Conservation (phyloP, 1,140 invertebrate genomes). For the Teleogryllus occipitalis region DNA sequence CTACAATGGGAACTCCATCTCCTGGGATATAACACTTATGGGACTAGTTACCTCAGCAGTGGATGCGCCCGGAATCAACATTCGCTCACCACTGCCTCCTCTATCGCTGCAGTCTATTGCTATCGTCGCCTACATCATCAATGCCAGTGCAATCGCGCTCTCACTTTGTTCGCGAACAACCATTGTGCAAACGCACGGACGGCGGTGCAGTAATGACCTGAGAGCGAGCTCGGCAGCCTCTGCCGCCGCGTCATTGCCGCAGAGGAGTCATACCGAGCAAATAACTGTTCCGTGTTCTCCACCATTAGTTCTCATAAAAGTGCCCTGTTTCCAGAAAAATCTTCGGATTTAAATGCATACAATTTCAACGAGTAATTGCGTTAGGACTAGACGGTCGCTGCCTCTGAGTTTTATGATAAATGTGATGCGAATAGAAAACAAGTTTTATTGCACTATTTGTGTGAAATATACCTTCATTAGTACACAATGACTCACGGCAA, state of each 20-base stretch:
- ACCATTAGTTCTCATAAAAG: conserved; percentile 1
- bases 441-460: conserved; percentile 5
- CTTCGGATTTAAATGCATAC: not conserved
- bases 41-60: too few relatives aligned
- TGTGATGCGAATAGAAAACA: not conserved
- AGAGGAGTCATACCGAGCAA: not conserved
- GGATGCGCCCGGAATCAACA: too few relatives aligned
- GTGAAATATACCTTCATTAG: conserved; percentile 1
- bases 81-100: too few relatives aligned
- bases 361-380: not conserved
- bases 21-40: too few relatives aligned
- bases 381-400: not conserved
- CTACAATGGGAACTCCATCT: too few relatives aligned
- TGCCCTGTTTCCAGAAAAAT: not conserved
- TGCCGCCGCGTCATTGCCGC: not conserved
- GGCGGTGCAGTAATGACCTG: too few relatives aligned
- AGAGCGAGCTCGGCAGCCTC: too few relatives aligned
- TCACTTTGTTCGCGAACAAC: too few relatives aligned
- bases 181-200: too few relatives aligned
- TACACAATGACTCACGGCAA: not conserved
- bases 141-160: too few relatives aligned
- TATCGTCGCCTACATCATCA: too few relatives aligned
- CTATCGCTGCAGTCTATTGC: too few relatives aligned
- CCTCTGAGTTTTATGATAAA: not conserved
- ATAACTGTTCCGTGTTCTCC: not conserved